Conservation (phyloP, 2,797 vertebrate genomes). For the Gorsachius magnificus region DNA sequence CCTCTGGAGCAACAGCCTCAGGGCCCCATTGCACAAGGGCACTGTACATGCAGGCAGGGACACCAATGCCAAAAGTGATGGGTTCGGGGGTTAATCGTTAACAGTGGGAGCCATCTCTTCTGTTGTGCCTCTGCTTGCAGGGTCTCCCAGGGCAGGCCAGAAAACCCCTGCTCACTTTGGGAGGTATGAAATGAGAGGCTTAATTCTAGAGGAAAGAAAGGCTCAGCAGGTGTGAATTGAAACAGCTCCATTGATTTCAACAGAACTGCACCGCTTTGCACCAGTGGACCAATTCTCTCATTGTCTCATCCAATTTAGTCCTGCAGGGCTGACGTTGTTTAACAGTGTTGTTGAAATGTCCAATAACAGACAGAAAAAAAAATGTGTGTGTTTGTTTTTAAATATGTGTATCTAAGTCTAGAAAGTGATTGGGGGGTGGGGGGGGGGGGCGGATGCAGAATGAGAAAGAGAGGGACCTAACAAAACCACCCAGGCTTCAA, state of each 20-base stretch:
- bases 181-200: background rate
- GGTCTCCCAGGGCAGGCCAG: background rate
- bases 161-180: background rate
- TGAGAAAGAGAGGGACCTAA: background rate
- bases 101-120: background rate
- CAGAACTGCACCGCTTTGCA: background rate
- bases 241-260: background rate
- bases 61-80: background rate
- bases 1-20: background rate
- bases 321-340: background rate
- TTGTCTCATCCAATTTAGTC: background rate
- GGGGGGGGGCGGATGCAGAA: no score
- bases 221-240: background rate
- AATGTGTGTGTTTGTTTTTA: background rate
- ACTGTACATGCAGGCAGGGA: background rate
- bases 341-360: background rate
- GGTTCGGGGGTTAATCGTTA: rapidly evolving
- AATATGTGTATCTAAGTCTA: background rate
- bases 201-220: background rate
- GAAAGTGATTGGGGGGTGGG: background rate
- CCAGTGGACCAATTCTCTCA: background rate
- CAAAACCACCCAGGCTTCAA: background rate
- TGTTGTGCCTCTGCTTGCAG: background rate
- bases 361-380: background rate
- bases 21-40: background rate